phyloP scores from a whole-genome alignment of 2,113 vertebrate species.

The Chloebia gouldiae region DNA sequence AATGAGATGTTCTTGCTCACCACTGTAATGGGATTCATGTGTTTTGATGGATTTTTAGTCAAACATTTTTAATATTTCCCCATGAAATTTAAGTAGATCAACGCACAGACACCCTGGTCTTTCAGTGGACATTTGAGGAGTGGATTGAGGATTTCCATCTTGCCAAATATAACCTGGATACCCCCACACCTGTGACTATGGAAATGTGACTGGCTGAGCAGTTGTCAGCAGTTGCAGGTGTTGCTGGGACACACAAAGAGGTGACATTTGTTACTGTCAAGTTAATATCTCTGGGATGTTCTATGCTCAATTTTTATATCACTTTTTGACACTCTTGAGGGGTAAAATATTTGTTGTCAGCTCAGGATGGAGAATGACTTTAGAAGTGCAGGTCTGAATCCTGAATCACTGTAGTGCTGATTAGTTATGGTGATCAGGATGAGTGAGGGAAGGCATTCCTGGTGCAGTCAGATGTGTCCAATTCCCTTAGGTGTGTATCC shows the following conservation, averaged over 20 bases:
- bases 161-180: not conserved
- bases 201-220: not conserved
- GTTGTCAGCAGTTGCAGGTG: not conserved
- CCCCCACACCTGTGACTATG: fast-evolving
- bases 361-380: not conserved
- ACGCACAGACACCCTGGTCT: not conserved
- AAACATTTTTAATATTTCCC: not conserved
- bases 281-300: not conserved
- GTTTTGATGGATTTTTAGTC: not conserved
- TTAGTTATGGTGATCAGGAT: not conserved
- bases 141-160: not conserved
- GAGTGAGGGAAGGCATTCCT: not conserved
- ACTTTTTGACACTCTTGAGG: fast-evolving
- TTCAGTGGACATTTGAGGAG: not conserved
- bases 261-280: not conserved
- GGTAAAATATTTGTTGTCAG: not conserved
- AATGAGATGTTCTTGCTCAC: not conserved
- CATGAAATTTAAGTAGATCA: not conserved
- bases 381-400: not conserved
- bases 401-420: fast-evolving
- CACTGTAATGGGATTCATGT: not conserved
- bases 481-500: not conserved
- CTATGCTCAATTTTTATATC: not conserved
- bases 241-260: not conserved
- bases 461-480: no score